These are phyloP conservation scores for Ectropis crepuscularia DNA, from an alignment of 2,888 invertebrate genomes.

Conservation along the genomic window DNA sequence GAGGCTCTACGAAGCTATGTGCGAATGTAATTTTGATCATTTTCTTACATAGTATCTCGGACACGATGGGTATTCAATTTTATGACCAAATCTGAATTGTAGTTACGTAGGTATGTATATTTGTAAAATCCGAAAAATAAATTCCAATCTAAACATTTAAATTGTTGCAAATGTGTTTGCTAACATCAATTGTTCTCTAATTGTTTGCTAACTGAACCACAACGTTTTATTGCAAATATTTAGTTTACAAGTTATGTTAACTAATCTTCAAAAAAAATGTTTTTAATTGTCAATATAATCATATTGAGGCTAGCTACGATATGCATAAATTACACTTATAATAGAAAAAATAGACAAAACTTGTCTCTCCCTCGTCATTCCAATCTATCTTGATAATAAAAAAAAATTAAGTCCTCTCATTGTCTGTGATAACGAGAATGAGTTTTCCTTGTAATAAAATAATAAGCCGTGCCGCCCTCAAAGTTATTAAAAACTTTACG, in stretches of 20 bases:
- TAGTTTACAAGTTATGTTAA: no score
- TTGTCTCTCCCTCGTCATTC: neutral
- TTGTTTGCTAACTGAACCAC: no score
- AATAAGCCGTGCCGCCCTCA: constrained; percentile 14
- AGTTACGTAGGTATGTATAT: no score
- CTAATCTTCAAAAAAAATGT: no score
- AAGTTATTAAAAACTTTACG: constrained; percentile 33
- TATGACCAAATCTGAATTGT: constrained; percentile 44
- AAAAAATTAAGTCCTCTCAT: constrained; percentile 4
- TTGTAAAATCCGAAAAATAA: constrained; percentile 9
- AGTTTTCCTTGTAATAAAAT: constrained; percentile 22
- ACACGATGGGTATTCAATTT: constrained; percentile 49
- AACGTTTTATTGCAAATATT: no score
- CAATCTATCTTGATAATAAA: neutral
- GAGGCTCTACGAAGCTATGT: constrained; percentile 1
- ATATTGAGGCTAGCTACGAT: no score
- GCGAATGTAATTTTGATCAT: constrained; percentile 24
- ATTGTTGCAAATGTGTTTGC: no score
- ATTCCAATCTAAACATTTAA: neutral
- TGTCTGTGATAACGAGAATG: constrained; percentile 20
- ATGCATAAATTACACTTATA: no score
- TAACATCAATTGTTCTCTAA: no score
- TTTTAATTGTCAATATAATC: no score
- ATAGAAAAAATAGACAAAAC: neutral
- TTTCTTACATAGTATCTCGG: constrained; percentile 42